phyloP scores from a whole-genome alignment of 2,797 vertebrate species.

The Luscinia luscinia region DNA sequence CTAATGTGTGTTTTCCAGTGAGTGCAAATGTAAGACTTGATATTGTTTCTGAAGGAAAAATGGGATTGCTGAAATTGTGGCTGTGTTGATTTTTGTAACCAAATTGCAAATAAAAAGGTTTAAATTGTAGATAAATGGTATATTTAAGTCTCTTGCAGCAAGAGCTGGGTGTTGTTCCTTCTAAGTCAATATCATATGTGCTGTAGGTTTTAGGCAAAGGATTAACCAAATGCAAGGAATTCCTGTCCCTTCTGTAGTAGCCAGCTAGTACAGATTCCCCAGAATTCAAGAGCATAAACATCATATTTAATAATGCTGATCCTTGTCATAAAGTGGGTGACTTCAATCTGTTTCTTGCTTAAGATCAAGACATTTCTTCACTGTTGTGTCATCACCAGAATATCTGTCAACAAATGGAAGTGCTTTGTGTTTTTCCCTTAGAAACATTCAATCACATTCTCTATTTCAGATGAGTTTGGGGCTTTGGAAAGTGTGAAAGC shows the following conservation, averaged over 20 bases:
- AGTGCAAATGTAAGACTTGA: neutral
- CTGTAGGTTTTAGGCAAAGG: neutral
- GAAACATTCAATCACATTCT: neutral
- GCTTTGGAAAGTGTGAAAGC: constrained; percentile 98
- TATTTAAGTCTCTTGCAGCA: neutral
- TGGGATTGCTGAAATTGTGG: neutral
- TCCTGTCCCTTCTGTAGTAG: neutral
- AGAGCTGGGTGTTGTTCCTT: neutral
- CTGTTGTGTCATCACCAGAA: neutral
- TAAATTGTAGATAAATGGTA: neutral
- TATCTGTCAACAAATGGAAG: neutral
- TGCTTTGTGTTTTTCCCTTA: neutral
- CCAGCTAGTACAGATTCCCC: neutral
- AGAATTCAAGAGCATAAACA: neutral
- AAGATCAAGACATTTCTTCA: neutral
- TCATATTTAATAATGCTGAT: neutral
- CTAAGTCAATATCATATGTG: rapidly evolving
- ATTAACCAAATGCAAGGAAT: neutral
- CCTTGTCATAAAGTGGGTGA: neutral
- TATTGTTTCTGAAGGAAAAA: neutral
- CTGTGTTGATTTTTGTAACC: neutral
- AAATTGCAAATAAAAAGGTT: neutral
- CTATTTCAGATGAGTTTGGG: constrained; percentile 92
- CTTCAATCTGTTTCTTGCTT: neutral
- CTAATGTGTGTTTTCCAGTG: constrained; percentile 1